Evolutionary conservation across 2,113 vertebrate genomes (phyloP).

Genomic region (Leptosomus discolor): DNA sequence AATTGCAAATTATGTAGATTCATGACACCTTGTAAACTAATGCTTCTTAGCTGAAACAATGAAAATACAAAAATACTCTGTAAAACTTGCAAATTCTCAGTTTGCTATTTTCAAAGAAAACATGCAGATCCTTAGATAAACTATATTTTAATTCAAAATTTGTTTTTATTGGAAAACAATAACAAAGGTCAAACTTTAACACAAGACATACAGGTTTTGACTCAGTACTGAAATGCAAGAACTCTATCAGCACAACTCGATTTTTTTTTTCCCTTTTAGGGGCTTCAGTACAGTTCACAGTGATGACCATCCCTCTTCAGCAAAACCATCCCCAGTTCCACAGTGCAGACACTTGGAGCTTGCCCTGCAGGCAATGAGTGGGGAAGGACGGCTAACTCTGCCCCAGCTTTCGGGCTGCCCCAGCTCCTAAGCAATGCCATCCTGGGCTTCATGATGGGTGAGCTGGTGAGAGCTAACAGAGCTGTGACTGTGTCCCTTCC

Average conservation of each 20-base stretch:
- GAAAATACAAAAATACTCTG: background rate
- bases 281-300: background rate
- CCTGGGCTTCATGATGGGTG: background rate
- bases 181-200: background rate
- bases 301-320: background rate
- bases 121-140: background rate
- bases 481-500: background rate
- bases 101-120: background rate
- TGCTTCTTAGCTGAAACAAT: background rate
- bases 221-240: background rate
- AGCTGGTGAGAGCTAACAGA: background rate
- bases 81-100: background rate
- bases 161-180: background rate
- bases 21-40: background rate
- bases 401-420: no score
- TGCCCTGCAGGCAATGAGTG: accelerated
- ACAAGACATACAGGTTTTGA: background rate
- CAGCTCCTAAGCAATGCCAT: background rate
- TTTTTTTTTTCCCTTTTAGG: background rate
- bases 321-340: background rate
- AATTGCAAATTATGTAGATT: background rate
- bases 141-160: background rate
- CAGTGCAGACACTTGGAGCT: background rate
- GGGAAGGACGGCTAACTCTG: background rate
- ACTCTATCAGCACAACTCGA: background rate